Percentiles rank a stretch among this genome's conserved stretches.
phyloP scores from a whole-genome alignment of 2,797 vertebrate species.

The Pterois miles region DNA sequence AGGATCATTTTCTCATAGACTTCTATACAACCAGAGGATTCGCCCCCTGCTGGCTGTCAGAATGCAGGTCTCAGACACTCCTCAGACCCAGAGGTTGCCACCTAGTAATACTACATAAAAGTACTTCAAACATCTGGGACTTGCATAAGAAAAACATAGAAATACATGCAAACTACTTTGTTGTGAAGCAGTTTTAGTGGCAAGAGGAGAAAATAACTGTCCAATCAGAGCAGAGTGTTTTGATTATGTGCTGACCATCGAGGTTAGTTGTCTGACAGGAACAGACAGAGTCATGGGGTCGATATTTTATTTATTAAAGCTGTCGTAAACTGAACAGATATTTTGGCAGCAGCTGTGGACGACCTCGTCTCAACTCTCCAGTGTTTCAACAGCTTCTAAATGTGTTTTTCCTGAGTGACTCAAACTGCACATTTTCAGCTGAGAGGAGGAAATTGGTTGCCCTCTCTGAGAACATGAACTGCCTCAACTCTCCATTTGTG shows the following conservation, averaged over 20 bases:
- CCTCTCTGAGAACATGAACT: not conserved
- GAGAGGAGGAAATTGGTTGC: constrained; percentile 32
- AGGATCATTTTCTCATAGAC: no score
- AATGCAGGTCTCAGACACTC: no score
- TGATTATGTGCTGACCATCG: no score
- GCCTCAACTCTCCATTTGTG: constrained; percentile 2
- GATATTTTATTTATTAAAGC: not conserved
- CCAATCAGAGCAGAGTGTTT: not conserved
- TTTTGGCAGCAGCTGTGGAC: not conserved
- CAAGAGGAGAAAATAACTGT: not conserved
- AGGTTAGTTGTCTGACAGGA: not conserved
- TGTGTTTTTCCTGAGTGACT: constrained; percentile 9
- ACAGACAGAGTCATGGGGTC: not conserved
- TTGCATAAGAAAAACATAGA: no score
- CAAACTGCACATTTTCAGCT: constrained; percentile 10
- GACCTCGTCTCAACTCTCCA: not conserved
- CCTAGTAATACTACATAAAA: no score
- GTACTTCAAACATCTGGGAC: no score
- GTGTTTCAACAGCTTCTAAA: not conserved
- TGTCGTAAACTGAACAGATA: not conserved
- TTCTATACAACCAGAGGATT: no score
- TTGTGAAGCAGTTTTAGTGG: not conserved
- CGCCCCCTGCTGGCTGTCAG: no score
- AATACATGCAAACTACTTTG: not conserved
- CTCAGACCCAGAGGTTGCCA: no score